Evolutionary conservation across 1,140 invertebrate species (phyloP).

Genomic region (Drosophila littoralis): DNA sequence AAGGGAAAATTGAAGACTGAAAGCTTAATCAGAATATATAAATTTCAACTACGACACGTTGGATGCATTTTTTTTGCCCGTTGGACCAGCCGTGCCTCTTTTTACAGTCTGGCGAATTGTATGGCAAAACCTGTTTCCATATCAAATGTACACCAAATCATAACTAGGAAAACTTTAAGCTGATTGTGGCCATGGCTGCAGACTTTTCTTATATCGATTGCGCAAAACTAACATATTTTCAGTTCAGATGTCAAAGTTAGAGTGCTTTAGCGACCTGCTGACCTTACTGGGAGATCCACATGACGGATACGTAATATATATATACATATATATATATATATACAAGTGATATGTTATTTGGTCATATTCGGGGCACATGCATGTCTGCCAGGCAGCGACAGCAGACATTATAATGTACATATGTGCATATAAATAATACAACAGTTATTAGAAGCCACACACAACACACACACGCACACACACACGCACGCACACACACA

Average conservation of each 20-base stretch:
- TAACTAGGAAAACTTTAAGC: no score
- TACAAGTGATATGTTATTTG: slow-evolving; percentile 4
- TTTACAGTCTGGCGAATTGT: no score
- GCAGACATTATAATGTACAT: slow-evolving; percentile 26
- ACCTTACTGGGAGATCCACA: background rate
- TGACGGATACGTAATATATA: slow-evolving; percentile 1
- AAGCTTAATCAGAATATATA: no score
- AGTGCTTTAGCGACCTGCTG: background rate
- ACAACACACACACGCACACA: slow-evolving; percentile 5
- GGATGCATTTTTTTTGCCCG: no score
- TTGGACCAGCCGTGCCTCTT: no score
- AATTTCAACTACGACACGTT: no score
- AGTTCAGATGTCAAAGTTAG: background rate
- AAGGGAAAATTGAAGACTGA: no score
- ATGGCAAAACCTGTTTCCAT: no score
- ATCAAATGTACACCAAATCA: no score
- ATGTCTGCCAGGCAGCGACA: slow-evolving; percentile 30
- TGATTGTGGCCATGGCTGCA: no score
- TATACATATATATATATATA: background rate
- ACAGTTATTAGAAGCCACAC: slow-evolving; percentile 27
- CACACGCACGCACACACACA: slow-evolving; percentile 11
- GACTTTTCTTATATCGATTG: no score
- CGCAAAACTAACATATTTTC: background rate
- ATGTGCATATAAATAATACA: slow-evolving; percentile 64
- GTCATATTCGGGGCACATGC: background rate